Base-by-base conservation (phyloP, 2,888 invertebrate species). In the Agrotis exclamationis region DNA sequence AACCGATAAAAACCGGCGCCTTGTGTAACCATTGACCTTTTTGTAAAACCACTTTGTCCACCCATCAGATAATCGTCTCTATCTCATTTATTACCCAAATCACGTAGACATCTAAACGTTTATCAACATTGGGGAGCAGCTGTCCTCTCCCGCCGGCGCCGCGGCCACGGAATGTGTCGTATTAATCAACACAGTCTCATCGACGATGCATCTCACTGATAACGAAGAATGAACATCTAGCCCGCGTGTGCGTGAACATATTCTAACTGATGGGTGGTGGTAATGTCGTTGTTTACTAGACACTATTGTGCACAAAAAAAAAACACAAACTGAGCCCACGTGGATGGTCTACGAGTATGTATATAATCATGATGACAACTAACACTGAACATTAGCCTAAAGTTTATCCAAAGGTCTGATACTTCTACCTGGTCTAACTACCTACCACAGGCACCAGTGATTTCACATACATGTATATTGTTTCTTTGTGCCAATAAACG, bases 171-270 rank as follows among this genome's bases (percentile, higher is more conserved):
- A 56, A 58, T 62, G 75, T 24, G 45, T 33, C 22, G 20, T 33
- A 53, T 79, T 73, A 57, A 62, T 76, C 62, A 74, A 48, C 48
- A 20, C 48, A 11, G 47, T 22, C 22, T 24, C 48, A 57, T 57
- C 53, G 45, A 22, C 51, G 60, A 79, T 74, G 20, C 44, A 51
- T 60, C 59, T 57, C 22, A 14, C 33, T 20, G 57, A 66, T 80
- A 80, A 39, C 28, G 3, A 60, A 22, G 33, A 22, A 44, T 62
- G 44, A 44, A 54, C 45, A 39, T 54, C 16, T 24, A 11, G 16
- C 24, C 33, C n/a, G 47, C 11, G 14, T 9, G 16, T 18, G 39
- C 13, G 14, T 9, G 16, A 13, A 45, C 13, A 13, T 20, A 16
- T 22, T 18, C 13, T 16, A 28, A 6, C 45, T 66, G 24, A 50